Base-by-base conservation (phyloP, 2,888 invertebrate genomes). In the Bugula neritina region DNA sequence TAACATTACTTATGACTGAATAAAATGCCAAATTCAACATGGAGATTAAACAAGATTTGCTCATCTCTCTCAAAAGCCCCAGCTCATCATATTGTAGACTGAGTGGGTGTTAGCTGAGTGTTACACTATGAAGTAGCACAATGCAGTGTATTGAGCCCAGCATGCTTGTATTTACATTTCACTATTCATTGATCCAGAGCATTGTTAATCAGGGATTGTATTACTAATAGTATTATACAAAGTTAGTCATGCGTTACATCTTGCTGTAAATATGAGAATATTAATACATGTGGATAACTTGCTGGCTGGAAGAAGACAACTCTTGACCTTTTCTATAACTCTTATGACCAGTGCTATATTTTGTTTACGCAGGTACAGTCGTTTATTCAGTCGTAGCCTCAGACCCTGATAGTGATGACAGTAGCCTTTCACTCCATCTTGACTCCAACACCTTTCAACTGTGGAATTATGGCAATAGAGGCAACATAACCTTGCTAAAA, bases 401-500 rank as follows among this genome's bases (percentile, higher is more conserved):
- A 31, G 63, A 63, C 31, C 63, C 63, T 31, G 63, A 63, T 27
- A 63, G 63, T 34, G 31, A 27, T 13, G 25, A 31, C 10, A 29
- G 31, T 31, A 34, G 25, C 31, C 63, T 63, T 31, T 31, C 63
- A 10, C 29, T 63, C 10, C 21, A 27, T 13, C 29, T 63, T 2
- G 63, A 63, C 63, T 63, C 63, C 27, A 63, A 63, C 31, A 63
- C 63, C 3, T 63, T 63, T 31, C 21, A 63, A 34, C 27, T 63
- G 10, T 17, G 63, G 43, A 17, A 17, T 17, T 43, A 43, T 43
- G 43, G 43, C 17, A 43, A 43, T 17, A 43, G 10, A 43, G 43
- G 43, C 43, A 43, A 43, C 43, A 43, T 43, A 43, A 43, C 43
- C 17, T 27, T 63, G 29, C 34, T 63, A 21, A 63, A 63, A 31